A percentile compares a stretch with the other conserved stretches of the same genome.
These are phyloP conservation scores for Leptocoma aspasia DNA, from an alignment of 2,113 vertebrate genomes.

Conservation along the genomic window DNA sequence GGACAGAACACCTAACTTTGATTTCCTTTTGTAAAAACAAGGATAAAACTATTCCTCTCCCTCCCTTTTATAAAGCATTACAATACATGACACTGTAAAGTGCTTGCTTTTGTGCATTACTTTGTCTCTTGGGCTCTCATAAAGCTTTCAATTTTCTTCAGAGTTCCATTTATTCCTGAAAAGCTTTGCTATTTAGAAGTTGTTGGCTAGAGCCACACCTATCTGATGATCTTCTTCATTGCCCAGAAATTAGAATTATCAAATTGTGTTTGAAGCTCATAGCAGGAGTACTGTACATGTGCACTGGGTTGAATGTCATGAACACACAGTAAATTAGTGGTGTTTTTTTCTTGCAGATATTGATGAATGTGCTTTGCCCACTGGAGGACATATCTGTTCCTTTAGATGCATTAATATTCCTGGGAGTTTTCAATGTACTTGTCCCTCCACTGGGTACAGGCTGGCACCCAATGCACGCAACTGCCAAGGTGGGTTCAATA, in stretches of 20 bases:
- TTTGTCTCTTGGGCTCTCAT: neutral
- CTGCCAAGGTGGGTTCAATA: constrained; percentile 84
- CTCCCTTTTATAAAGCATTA: neutral
- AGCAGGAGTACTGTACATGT: rapidly evolving
- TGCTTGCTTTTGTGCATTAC: neutral
- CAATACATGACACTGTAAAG: neutral
- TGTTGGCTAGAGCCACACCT: neutral
- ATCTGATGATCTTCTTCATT: neutral
- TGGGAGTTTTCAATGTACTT: constrained; percentile 94
- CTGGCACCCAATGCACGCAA: constrained; percentile 89
- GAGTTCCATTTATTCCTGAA: neutral
- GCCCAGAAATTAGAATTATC: neutral
- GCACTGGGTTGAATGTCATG: neutral
- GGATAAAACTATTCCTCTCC: neutral
- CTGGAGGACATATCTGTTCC: constrained; percentile 93
- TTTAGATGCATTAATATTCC: constrained; percentile 88
- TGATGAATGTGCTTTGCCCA: constrained; percentile 94
- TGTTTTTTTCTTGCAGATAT: constrained; percentile 79
- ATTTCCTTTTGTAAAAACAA: neutral
- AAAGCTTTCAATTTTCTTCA: neutral
- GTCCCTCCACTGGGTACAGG: constrained; percentile 84
- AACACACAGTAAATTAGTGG: neutral
- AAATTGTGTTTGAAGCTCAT: neutral
- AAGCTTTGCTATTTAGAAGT: neutral
- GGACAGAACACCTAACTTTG: neutral